Evolutionary conservation across 2,113 vertebrate genomes (phyloP), one percentile per base, ranked within the genome.

Genomic region (Martes martes): DNA sequence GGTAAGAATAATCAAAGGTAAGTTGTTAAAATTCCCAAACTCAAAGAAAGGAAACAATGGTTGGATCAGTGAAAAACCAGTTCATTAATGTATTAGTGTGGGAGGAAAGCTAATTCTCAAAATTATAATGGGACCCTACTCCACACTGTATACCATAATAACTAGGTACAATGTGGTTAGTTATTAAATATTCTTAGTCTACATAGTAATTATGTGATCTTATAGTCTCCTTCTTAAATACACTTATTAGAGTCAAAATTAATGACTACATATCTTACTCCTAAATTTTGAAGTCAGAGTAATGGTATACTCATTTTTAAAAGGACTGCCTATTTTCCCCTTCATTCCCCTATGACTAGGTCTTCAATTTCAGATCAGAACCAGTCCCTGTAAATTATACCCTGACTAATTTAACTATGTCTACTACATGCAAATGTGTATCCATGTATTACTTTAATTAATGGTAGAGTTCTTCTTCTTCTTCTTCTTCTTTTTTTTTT

Each of bases 181-280:
- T 80, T 94, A 94, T 95, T 97, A 95, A 94, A 79, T 87, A 96
- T 61, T 95, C 57, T 76, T 86, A 86, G 18, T 82, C 36, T 95
- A 76, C 18, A 80, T 59, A 89, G 81, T 92, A 97, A 97, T 97
- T 97, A 96, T 71, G 55, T 86, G 69, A 55, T 93, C 73, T 95
- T 92, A 94, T 24, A 93, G 7, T 33, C 65, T 95, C 61, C 71
- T 93, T 91, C 79, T 85, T 76, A 96, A 97, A 86, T 85, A 81
- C 0, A 63, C 10, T 78, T 89, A 61, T 87, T 78, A 97, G 45
- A 9, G 47, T 26, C 15, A 85, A 95, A 96, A 95, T 97, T 96
- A 97, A 96, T 93, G 73, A 61, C 61, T 83, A 19, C 13, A 69
- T 50, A 88, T 3, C 42, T 83, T 63, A 78, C 9, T 85, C 11